Evolutionary conservation across 1,140 invertebrate species (phyloP), one percentile per base, ranked within the genome.

Genomic region (Centruroides sculpturatus): DNA sequence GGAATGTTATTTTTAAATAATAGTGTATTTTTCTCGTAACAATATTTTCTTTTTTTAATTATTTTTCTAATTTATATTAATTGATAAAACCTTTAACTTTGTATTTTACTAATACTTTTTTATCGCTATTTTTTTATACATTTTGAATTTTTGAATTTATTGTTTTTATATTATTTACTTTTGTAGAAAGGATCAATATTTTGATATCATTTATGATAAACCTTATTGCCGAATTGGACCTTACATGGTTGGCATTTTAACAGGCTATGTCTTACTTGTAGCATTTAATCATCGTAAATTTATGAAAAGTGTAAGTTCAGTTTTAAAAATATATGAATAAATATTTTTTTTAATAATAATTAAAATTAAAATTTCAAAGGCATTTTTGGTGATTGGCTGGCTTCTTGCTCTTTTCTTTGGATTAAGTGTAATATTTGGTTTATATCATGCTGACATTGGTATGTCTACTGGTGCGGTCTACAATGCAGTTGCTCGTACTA

Each of bases 181-280:
- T 41, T 41, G 8, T 8, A 41, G 41, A 41, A 8, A 41, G 41
- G 8, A 41, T 41, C 41, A 41, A 8, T 41, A 6, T 41, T 41
- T 41, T 41, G 84, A 87, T 10, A 89, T 92, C 66, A 87, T 95
- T 67, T 94, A 91, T 64, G 89, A 92, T 5, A 74, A 73, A 46
- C 79, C 79, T 5, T 80, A 79, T 68, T 75, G 73, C 60, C 69
- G 78, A 41, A 74, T 77, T 35, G 71, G 70, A 8, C 72, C 78
- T 6, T 80, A 77, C 62, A 69, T 77, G 55, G 67, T 80, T 58
- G 78, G 78, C 0, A 68, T 78, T 56, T 52, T 76, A 11, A 68
- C 75, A 10, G 79, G 75, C 8, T 74, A 74, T 47, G 41, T 73
- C 23, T 57, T 77, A 13, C 71, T 70, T 34, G 5, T 23, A 34